Evolutionary conservation across 1,140 invertebrate genomes (phyloP).

Genomic region (Druon quercuslanigerum): DNA sequence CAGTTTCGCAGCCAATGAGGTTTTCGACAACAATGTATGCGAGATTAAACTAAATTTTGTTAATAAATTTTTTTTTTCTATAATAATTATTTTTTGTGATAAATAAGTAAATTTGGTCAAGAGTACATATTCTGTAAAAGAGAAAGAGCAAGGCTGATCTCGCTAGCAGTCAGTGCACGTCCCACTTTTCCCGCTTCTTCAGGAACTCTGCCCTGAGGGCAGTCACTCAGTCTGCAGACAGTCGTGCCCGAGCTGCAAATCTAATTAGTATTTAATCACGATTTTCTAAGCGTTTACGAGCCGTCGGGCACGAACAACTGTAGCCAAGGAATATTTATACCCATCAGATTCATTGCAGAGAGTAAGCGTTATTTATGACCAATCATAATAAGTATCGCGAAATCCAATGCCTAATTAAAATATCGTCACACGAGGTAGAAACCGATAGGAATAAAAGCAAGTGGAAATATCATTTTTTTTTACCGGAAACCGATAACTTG

Average conservation of each 20-base stretch:
- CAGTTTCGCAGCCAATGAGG: too few species aligned
- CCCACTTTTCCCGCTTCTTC: conserved; percentile 49
- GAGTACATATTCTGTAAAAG: conserved; percentile 50
- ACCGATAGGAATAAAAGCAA: too few species aligned
- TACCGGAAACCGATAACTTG: too few species aligned
- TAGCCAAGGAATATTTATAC: conserved; percentile 44
- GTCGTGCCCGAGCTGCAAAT: conserved; percentile 46
- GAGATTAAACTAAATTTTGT: too few species aligned
- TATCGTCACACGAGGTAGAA: too few species aligned
- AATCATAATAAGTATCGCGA: too few species aligned
- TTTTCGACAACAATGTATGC: too few species aligned
- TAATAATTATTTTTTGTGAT: too few species aligned
- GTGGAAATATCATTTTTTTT: too few species aligned
- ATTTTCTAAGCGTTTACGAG: conserved; percentile 50
- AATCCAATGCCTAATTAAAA: too few species aligned
- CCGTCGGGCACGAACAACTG: conserved; percentile 41
- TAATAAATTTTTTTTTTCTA: too few species aligned
- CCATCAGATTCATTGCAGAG: neutral
- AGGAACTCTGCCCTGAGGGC: conserved; percentile 40
- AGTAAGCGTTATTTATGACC: too few species aligned
- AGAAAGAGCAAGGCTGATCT: conserved; percentile 49
- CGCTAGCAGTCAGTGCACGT: conserved; percentile 32
- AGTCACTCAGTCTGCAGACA: conserved; percentile 38
- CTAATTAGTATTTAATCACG: conserved; percentile 55
- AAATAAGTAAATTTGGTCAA: neutral